Evolutionary conservation across 2,113 vertebrate genomes (phyloP).

Genomic region (Leucoraja erinaceus): DNA sequence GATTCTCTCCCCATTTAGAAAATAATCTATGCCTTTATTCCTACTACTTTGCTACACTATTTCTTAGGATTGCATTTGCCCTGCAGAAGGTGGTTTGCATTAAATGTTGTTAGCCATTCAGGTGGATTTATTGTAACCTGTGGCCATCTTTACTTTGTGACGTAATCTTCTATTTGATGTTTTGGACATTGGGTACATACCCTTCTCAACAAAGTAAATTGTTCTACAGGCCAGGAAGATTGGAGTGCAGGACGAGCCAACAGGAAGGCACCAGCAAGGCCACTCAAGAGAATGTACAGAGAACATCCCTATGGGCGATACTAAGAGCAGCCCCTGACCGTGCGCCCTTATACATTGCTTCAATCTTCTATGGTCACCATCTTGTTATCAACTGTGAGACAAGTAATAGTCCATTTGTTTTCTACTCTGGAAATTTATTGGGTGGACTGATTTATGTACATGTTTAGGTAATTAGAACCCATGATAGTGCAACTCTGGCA

Average conservation of each 20-base stretch:
- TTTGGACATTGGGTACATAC: background rate
- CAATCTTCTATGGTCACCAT: constrained; percentile 80
- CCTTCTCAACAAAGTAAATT: constrained; percentile 36
- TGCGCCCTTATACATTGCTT: constrained; percentile 74
- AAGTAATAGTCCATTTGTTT: constrained; percentile 89
- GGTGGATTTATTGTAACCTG: background rate
- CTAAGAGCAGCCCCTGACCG: constrained; percentile 51
- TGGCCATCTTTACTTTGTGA: background rate
- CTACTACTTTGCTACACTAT: too few relatives aligned
- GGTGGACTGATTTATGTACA: constrained; percentile 69
- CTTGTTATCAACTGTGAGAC: constrained; percentile 79
- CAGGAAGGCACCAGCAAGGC: constrained; percentile 72
- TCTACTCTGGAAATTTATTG: constrained; percentile 68
- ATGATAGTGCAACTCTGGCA: constrained; percentile 37
- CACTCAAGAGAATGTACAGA: constrained; percentile 77
- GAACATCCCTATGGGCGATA: constrained; percentile 90
- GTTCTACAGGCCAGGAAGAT: constrained; percentile 75
- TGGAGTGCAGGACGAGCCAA: constrained; percentile 78
- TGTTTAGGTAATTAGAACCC: constrained; percentile 40
- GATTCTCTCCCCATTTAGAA: too few relatives aligned
- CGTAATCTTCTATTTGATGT: background rate
- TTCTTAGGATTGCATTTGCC: background rate
- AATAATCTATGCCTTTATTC: too few relatives aligned
- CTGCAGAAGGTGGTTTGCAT: background rate
- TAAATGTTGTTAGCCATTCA: background rate